Evolutionary conservation across 2,888 invertebrate species (phyloP).

Genomic region (Aplocera efformata): DNA sequence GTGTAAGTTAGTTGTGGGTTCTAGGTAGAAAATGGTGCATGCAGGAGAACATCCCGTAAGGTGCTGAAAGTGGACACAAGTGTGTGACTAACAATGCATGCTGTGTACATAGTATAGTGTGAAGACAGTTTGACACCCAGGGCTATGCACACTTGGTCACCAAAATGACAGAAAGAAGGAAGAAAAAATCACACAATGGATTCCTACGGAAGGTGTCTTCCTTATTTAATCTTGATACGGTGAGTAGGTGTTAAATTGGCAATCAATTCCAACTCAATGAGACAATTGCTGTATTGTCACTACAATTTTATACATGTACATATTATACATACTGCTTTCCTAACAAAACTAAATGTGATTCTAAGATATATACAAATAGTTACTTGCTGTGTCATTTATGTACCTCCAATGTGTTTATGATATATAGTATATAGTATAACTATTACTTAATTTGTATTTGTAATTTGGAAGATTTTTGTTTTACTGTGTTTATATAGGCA

Average conservation of each 20-base stretch:
- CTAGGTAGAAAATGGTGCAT: conserved; percentile 79
- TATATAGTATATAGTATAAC: neutral
- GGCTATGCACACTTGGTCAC: conserved; percentile 69
- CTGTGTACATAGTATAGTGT: conserved; percentile 78
- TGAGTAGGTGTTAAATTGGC: conserved; percentile 74
- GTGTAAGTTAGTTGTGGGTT: conserved; percentile 78
- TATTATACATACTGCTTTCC: neutral
- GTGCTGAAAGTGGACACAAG: conserved; percentile 72
- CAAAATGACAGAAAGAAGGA: conserved; percentile 79
- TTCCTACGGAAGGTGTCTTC: conserved; percentile 94
- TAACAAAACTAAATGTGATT: conserved; percentile 5
- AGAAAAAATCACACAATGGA: conserved; percentile 82
- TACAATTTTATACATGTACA: neutral
- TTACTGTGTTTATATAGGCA: no score
- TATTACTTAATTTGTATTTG: no score
- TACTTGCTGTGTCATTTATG: conserved; percentile 9
- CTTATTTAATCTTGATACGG: conserved; percentile 92
- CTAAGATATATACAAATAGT: neutral
- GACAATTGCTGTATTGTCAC: conserved; percentile 11
- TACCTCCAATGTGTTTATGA: conserved; percentile 2
- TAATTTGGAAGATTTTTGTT: no score
- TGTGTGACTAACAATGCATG: conserved; percentile 81
- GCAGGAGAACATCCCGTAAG: conserved; percentile 66
- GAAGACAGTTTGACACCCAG: conserved; percentile 54
- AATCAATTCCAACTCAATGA: conserved; percentile 26